Evolutionary conservation across 2,113 vertebrate species (phyloP).

Genomic region (Myiopsitta monachus): DNA sequence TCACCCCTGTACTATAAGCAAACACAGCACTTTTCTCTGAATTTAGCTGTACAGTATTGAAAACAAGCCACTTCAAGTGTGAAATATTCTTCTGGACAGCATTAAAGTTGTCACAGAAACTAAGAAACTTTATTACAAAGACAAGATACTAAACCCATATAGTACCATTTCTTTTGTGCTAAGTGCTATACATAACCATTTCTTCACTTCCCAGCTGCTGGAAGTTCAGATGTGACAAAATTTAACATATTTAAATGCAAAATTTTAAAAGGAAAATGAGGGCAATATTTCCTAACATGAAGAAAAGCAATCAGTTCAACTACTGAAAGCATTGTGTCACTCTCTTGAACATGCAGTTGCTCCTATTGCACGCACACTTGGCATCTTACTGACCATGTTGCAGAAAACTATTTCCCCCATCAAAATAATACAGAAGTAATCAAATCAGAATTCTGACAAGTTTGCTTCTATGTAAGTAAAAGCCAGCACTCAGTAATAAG

Average conservation of each 20-base stretch:
- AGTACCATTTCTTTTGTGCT: neutral
- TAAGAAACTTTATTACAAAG: neutral
- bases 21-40: neutral
- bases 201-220: fast-evolving
- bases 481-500: neutral
- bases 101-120: neutral
- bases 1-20: neutral
- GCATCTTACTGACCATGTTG: neutral
- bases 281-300: neutral
- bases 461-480: neutral
- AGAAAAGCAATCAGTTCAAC: neutral
- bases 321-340: neutral
- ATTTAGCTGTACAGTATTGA: neutral
- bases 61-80: neutral
- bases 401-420: neutral
- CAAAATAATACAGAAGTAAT: neutral
- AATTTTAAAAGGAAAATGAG: neutral
- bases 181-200: neutral
- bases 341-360: neutral
- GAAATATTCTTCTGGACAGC: neutral
- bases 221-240: neutral
- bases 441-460: neutral
- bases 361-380: neutral
- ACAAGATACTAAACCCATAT: neutral
- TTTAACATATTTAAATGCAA: neutral